Percentiles rank a stretch among this genome's conserved stretches.
phyloP scores from a whole-genome alignment of 2,113 vertebrate genomes.

The Scortum barcoo region DNA sequence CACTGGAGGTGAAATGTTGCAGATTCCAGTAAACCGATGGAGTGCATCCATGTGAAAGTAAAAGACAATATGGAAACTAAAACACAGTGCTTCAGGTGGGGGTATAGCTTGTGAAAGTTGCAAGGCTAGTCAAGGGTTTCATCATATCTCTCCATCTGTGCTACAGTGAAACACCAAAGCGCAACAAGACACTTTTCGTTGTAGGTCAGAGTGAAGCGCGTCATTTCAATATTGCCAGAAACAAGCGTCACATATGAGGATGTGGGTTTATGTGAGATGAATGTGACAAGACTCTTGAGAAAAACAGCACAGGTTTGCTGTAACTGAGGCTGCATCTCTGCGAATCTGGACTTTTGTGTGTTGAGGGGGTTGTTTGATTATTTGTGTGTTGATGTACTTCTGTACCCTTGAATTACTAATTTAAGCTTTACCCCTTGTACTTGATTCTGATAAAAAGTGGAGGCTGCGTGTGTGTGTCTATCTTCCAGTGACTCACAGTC shows the following conservation, averaged over 20 bases:
- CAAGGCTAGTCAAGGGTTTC: not conserved
- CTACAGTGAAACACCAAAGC: conserved; percentile 9
- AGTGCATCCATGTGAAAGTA: not conserved
- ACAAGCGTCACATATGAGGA: conserved; percentile 34
- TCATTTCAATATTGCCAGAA: not conserved
- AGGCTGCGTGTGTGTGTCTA: not conserved
- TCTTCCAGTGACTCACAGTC: conserved; percentile 81
- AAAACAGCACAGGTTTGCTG: conserved; percentile 26
- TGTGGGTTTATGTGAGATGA: conserved; percentile 58
- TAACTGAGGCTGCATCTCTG: not conserved
- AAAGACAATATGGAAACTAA: not conserved
- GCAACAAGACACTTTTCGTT: not conserved
- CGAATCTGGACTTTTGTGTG: not conserved
- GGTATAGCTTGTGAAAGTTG: conserved; percentile 13
- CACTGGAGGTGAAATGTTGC: not conserved
- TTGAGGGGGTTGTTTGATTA: not conserved
- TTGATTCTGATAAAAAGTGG: not conserved
- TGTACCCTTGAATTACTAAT: not conserved
- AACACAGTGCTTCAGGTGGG: not conserved
- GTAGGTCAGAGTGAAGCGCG: not conserved
- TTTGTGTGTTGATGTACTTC: not conserved
- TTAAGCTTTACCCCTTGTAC: not conserved
- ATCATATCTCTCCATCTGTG: conserved; percentile 11
- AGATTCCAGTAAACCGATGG: not conserved
- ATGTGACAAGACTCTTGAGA: conserved; percentile 40